Percentiles rank a stretch among this genome's conserved stretches.
phyloP scores from a whole-genome alignment of 2,113 vertebrate genomes.

The Cavia aperea region DNA sequence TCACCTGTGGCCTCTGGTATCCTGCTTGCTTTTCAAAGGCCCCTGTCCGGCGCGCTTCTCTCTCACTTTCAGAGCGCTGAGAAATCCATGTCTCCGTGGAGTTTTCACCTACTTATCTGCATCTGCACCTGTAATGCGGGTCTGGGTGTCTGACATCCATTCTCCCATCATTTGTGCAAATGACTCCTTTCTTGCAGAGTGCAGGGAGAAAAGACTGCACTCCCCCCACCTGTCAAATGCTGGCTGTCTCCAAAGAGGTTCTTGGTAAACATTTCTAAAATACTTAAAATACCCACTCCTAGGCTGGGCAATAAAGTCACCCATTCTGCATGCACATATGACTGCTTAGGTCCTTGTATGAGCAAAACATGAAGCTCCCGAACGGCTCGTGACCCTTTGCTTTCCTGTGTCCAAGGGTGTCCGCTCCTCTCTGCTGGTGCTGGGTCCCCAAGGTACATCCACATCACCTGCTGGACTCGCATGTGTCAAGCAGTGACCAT shows the following conservation, averaged over 20 bases:
- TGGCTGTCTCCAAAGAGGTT: neutral
- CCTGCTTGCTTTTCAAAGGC: neutral
- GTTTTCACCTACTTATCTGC: constrained; percentile 18
- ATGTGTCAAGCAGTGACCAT: neutral
- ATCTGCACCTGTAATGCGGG: neutral
- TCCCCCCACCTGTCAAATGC: neutral
- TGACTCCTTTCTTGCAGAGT: neutral
- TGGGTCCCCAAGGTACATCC: neutral
- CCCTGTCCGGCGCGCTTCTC: neutral
- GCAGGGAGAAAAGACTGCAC: neutral
- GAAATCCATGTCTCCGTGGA: neutral
- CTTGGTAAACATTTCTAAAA: neutral
- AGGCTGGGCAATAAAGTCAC: neutral
- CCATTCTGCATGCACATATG: neutral
- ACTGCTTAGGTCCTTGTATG: neutral
- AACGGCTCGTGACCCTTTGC: neutral
- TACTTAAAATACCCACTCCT: neutral
- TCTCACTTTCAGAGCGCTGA: neutral
- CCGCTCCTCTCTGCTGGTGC: neutral
- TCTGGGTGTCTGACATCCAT: constrained; percentile 3
- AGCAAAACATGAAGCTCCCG: neutral
- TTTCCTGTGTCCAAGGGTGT: neutral
- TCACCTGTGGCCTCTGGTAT: neutral
- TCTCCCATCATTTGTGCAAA: neutral
- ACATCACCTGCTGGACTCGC: neutral